Evolutionary conservation across 1,140 invertebrate species (phyloP).

Genomic region (Campoletis sonorensis): DNA sequence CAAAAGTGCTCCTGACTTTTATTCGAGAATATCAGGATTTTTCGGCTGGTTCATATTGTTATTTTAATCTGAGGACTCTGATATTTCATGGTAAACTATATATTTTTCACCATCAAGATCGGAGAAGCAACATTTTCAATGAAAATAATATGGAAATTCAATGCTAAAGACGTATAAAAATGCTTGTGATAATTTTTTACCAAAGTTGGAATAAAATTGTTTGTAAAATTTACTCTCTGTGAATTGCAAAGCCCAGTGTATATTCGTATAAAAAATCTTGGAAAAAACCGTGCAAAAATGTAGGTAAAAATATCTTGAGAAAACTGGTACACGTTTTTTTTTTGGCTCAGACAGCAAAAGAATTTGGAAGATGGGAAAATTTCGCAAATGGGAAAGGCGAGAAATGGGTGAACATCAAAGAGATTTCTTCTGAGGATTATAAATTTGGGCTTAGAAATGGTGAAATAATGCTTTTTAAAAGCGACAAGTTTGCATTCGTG

Average conservation of each 20-base stretch:
- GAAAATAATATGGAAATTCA: too few relatives aligned
- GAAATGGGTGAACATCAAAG: conserved; percentile 1
- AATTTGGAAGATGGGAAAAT: background rate
- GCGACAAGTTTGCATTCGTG: background rate
- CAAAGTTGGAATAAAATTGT: too few relatives aligned
- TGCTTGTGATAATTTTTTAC: too few relatives aligned
- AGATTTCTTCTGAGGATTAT: background rate
- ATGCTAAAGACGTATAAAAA: too few relatives aligned
- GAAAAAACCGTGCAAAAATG: background rate
- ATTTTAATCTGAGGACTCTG: too few relatives aligned
- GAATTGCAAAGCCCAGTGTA: too few relatives aligned
- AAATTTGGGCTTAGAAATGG: background rate
- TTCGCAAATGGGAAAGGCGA: background rate
- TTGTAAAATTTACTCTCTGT: too few relatives aligned
- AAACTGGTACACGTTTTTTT: background rate
- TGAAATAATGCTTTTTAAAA: conserved; percentile 9
- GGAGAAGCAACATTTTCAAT: too few relatives aligned
- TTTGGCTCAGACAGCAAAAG: background rate
- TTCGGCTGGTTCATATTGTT: too few relatives aligned
- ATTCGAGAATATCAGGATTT: too few relatives aligned
- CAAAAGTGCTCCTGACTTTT: background rate
- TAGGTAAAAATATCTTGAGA: background rate
- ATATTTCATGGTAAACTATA: too few relatives aligned
- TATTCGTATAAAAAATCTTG: background rate
- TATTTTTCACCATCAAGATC: too few relatives aligned